Evolutionary conservation across 2,888 invertebrate species (phyloP).

Genomic region (Parapristionchus giblindavisi): DNA sequence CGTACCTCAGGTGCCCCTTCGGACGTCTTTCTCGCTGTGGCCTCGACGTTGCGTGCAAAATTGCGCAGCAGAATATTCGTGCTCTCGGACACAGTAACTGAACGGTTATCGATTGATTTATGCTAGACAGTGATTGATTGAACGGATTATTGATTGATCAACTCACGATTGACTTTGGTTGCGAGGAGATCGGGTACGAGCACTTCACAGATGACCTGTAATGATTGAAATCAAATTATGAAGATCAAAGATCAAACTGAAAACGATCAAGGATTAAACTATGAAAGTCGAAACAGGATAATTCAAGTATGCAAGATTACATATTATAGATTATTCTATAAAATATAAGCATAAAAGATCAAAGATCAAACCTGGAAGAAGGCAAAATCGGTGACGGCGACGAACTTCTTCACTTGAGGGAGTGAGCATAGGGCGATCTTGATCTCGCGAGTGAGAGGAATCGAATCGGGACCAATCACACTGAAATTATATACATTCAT

Average conservation of each 20-base stretch:
- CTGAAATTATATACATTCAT: neutral
- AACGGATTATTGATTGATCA: too few species aligned
- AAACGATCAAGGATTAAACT: too few species aligned
- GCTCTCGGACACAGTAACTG: constrained; percentile 19
- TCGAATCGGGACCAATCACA: constrained; percentile 22
- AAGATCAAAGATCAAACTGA: neutral
- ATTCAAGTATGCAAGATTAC: too few species aligned
- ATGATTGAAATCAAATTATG: neutral
- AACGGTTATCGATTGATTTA: too few species aligned
- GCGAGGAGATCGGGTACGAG: constrained; percentile 94
- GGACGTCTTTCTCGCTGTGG: constrained; percentile 83
- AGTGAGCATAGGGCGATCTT: constrained; percentile 70
- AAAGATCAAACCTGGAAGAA: constrained; percentile 83
- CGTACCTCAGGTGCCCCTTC: constrained; percentile 86
- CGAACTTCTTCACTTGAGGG: constrained; percentile 71
- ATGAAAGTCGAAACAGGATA: too few species aligned
- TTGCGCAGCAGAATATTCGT: constrained; percentile 74
- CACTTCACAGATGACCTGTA: constrained; percentile 83
- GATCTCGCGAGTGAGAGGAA: constrained; percentile 26
- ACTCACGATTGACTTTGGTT: constrained; percentile 44
- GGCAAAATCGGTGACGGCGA: constrained; percentile 73
- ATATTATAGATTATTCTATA: too few species aligned
- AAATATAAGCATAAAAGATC: too few species aligned
- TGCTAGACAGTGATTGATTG: too few species aligned
- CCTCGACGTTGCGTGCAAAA: constrained; percentile 90